These are phyloP conservation scores for Trissolcus japonicus DNA, from an alignment of 2,888 invertebrate species.

Conservation along the genomic window DNA sequence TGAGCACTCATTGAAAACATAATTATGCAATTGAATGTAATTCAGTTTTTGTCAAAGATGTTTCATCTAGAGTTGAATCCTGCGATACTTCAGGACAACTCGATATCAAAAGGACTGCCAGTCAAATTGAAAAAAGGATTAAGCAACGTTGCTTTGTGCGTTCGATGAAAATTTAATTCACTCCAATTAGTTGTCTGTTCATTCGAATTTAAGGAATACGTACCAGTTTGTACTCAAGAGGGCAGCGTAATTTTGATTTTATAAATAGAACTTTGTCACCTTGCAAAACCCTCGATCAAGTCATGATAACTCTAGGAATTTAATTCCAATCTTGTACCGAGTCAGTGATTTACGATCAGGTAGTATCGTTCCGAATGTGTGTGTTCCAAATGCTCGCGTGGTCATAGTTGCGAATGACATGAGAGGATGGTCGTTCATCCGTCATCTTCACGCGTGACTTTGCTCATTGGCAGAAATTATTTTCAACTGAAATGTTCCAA, in stretches of 20 bases:
- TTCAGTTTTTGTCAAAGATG: too few species aligned
- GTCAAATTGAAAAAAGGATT: too few species aligned
- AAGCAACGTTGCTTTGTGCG: too few species aligned
- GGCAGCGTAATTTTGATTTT: neutral
- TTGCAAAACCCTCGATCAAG: slow-evolving; percentile 31
- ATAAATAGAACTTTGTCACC: slow-evolving; percentile 26
- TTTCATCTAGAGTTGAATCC: too few species aligned
- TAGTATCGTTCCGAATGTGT: slow-evolving; percentile 50
- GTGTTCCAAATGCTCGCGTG: slow-evolving; percentile 49
- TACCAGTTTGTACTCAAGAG: too few species aligned
- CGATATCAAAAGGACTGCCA: too few species aligned
- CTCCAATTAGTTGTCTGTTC: too few species aligned
- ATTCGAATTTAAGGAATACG: too few species aligned
- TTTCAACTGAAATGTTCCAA: slow-evolving; percentile 38
- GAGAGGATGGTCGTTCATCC: slow-evolving; percentile 54
- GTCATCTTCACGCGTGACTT: slow-evolving; percentile 58
- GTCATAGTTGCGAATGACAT: slow-evolving; percentile 52
- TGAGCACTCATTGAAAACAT: too few species aligned
- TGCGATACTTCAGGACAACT: too few species aligned
- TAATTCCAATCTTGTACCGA: slow-evolving; percentile 54
- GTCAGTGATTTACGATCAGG: slow-evolving; percentile 55
- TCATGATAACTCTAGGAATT: slow-evolving; percentile 47
- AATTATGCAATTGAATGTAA: too few species aligned
- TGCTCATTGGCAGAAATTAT: slow-evolving; percentile 52
- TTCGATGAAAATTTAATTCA: too few species aligned